A percentile compares a stretch with the other conserved stretches of the same genome.
Evolutionary conservation across 1,140 invertebrate genomes (phyloP).

Genomic region (Bombus pascuorum): DNA sequence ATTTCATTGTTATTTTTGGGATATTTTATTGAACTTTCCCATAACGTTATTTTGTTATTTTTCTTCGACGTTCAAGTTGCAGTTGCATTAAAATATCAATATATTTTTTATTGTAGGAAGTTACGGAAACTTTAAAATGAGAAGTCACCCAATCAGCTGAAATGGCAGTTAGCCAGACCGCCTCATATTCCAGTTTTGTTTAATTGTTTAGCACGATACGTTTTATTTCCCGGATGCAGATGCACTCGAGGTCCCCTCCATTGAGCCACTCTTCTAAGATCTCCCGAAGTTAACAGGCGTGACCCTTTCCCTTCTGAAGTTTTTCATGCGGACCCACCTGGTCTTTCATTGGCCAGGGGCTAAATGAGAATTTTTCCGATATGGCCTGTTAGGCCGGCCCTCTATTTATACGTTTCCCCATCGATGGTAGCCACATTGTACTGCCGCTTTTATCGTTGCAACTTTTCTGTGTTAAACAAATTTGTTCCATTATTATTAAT

Average conservation of each 20-base stretch:
- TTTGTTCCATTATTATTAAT: background rate
- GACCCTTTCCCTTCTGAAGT: conserved; percentile 59
- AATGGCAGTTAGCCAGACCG: background rate
- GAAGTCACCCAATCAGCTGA: background rate
- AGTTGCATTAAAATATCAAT: background rate
- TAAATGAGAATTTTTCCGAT: conserved; percentile 64
- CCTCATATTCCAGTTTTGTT: background rate
- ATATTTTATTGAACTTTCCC: background rate
- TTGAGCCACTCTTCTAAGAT: conserved; percentile 26
- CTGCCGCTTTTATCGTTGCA: background rate
- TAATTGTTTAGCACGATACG: background rate
- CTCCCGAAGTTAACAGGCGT: conserved; percentile 36
- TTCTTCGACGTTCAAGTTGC: background rate
- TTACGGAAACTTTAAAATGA: background rate
- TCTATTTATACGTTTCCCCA: conserved; percentile 35
- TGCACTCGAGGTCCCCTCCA: conserved; percentile 11
- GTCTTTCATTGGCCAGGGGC: conserved; percentile 45
- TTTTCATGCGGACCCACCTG: conserved; percentile 56
- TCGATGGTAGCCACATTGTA: conserved; percentile 33
- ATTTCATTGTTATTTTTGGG: background rate
- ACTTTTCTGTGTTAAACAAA: conserved; percentile 6
- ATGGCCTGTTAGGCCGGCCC: conserved; percentile 41
- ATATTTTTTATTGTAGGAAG: background rate
- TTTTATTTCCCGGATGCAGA: conserved; percentile 40
- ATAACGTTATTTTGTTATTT: background rate